These are phyloP conservation scores for Phylloscopus collybita DNA, from an alignment of 2,797 vertebrate genomes.

Conservation along the genomic window DNA sequence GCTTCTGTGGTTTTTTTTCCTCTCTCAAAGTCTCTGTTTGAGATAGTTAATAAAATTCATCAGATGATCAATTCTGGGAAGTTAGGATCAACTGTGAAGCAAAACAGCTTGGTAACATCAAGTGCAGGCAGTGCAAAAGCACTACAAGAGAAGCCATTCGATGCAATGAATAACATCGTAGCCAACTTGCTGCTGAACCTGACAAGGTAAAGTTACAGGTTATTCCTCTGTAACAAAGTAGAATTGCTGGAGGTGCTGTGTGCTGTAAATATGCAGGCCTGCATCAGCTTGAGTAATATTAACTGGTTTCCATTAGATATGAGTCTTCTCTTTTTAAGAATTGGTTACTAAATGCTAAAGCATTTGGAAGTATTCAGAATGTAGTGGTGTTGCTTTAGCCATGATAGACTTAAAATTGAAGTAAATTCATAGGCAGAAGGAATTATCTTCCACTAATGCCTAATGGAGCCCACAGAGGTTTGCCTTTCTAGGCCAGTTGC, in stretches of 20 bases:
- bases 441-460: not conserved
- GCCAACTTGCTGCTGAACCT: constrained; percentile 93
- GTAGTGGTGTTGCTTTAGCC: not conserved
- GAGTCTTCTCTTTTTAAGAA: not conserved
- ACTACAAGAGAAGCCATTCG: constrained; percentile 87
- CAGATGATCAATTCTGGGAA: constrained; percentile 81
- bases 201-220: constrained; percentile 84
- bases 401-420: not conserved
- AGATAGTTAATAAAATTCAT: constrained; percentile 93
- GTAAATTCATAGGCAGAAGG: not conserved
- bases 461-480: not conserved
- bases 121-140: constrained; percentile 75
- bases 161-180: constrained; percentile 96
- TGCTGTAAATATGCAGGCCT: not conserved
- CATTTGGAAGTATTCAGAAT: not conserved
- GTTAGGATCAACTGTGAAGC: constrained; percentile 80
- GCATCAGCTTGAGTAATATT: not conserved
- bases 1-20: not conserved
- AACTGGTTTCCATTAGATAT: not conserved
- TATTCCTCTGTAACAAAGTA: not conserved
- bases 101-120: constrained; percentile 83
- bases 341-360: not conserved
- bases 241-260: not conserved
- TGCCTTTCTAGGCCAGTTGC: not conserved
- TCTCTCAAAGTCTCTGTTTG: constrained; percentile 86